Evolutionary conservation across 1,140 invertebrate genomes (phyloP), one percentile per base, ranked within the genome.

Genomic region (Mizuhopecten yessoensis): DNA sequence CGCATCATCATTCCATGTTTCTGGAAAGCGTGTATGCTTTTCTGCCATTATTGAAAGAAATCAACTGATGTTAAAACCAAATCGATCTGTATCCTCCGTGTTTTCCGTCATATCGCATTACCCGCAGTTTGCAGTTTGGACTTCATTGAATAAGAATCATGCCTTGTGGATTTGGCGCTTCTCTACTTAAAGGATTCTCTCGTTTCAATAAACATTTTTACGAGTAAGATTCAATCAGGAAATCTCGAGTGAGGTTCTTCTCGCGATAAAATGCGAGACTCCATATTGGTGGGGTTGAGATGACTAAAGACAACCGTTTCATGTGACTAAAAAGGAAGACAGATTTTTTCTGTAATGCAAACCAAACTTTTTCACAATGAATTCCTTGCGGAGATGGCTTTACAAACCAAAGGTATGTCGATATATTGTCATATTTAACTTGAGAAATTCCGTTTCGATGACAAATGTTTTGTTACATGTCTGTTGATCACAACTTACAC

Each of bases 341-440:
- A 86, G 87, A 89, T 90, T 45, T 39, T 86, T 89, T 86, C 34
- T 90, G 42, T 89, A 89, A 90, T 34, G 36, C 45, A 87, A 89
- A 90, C 42, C 20, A 49, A 29, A 86, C 39, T 34, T 17, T 34
- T 36, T 34, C 33, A 96, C 96, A 94, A 98, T 99, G 98, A 98
- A 98, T 97, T 98, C 98, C 94, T 97, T 99, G 95, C 97, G 98
- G 97, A 98, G 98, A 97, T 99, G 98, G 98, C 98, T 99, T 96
- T 98, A 98, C 97, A 98, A 98, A 97, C 98, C 98, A 94, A 98
- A 98, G 98, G 98, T 98, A 97, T 97, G 97, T 97, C 94, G n/a
- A 29, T 75, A 0, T n/a, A 75, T n/a, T 29, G 57, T 75, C 57
- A 29, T 29, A 75, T 29, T n/a, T 75, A 29, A 75, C n/a, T n/a